Percentiles rank a stretch among this genome's conserved stretches.
Conservation (phyloP, 2,113 vertebrate genomes). For the Epinephelus fuscoguttatus region DNA sequence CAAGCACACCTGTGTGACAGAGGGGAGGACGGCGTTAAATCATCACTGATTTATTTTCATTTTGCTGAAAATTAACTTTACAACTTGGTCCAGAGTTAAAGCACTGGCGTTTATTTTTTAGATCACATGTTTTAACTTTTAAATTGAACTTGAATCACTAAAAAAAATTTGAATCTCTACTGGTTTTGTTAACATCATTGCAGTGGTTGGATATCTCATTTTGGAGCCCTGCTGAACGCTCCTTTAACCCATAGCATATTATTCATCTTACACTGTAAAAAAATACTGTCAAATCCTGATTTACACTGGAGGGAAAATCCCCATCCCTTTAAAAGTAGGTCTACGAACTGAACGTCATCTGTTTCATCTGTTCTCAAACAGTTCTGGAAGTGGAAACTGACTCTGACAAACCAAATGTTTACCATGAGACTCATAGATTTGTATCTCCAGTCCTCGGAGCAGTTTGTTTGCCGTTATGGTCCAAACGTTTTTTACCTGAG, state of each 20-base stretch:
- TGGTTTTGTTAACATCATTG: not conserved
- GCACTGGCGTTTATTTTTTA: not conserved
- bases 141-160: not conserved
- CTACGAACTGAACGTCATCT: not conserved
- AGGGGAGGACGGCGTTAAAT: not conserved
- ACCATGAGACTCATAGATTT: conserved; percentile 34
- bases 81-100: not conserved
- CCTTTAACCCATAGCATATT: not conserved
- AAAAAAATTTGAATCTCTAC: not conserved
- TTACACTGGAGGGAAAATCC: conserved; percentile 14
- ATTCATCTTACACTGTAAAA: not conserved
- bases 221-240: conserved; percentile 4
- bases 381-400: conserved; percentile 12
- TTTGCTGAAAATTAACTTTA: not conserved
- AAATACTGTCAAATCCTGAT: conserved; percentile 5
- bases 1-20: conserved; percentile 84
- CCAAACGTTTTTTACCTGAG: conserved; percentile 84
- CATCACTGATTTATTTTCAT: not conserved
- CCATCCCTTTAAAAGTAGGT: not conserved
- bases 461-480: not conserved
- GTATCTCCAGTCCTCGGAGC: not conserved
- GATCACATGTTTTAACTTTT: not conserved
- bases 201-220: not conserved
- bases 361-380: conserved; percentile 15
- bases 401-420: conserved; percentile 31